Conservation (phyloP, 2,888 invertebrate species). For the Acholoe squamosa region DNA sequence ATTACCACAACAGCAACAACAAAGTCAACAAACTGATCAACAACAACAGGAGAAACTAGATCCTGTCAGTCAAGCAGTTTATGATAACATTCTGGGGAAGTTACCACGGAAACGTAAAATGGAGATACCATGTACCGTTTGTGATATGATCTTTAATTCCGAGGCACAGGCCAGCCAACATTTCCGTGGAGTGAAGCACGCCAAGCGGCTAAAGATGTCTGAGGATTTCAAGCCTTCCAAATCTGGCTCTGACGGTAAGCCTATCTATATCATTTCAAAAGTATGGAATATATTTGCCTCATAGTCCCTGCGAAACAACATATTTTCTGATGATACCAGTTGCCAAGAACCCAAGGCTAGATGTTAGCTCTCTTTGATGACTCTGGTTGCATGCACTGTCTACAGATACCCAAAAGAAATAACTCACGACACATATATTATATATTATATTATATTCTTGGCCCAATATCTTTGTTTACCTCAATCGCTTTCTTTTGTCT, state of each 20-base stretch:
- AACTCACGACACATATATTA: too few species aligned
- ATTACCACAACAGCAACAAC: conserved; percentile 19
- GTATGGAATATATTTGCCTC: too few species aligned
- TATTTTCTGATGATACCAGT: too few species aligned
- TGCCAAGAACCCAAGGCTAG: too few species aligned
- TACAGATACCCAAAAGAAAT: too few species aligned
- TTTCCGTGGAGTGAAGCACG: conserved; percentile 61
- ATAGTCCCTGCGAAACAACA: too few species aligned
- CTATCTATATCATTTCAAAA: too few species aligned
- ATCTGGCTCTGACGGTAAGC: conserved; percentile 20
- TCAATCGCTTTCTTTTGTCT: too few species aligned
- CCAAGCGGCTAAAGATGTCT: conserved; percentile 61
- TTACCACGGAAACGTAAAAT: conserved; percentile 61
- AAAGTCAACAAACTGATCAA: neutral
- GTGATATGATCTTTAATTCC: conserved; percentile 65
- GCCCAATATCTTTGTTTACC: too few species aligned
- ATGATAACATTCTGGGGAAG: conserved; percentile 63
- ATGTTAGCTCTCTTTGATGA: too few species aligned
- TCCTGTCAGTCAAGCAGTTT: conserved; percentile 54
- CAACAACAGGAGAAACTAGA: conserved; percentile 31
- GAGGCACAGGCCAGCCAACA: conserved; percentile 64
- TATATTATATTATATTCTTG: too few species aligned
- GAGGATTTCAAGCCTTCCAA: conserved; percentile 60
- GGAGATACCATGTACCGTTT: conserved; percentile 63
- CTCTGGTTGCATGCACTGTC: too few species aligned